phyloP scores from a whole-genome alignment of 2,113 vertebrate genomes.

The Danionella cerebrum region DNA sequence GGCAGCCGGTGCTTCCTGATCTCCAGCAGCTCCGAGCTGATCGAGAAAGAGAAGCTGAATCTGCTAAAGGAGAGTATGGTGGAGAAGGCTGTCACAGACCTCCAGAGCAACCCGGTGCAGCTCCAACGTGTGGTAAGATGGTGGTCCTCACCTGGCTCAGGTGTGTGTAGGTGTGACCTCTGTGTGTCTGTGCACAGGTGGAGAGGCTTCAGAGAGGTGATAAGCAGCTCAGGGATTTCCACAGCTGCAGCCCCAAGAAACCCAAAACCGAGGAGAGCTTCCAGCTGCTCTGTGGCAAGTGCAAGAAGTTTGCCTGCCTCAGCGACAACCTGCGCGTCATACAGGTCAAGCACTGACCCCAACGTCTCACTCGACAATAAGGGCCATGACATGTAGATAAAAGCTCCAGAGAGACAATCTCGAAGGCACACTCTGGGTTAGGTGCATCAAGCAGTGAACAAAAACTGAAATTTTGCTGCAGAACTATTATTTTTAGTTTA shows the following conservation, averaged over 20 bases:
- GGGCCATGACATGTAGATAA: too few species aligned
- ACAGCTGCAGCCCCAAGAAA: neutral
- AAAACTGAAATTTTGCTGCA: too few species aligned
- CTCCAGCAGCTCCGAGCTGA: constrained; percentile 37
- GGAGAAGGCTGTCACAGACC: constrained; percentile 29
- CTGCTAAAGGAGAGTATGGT: constrained; percentile 39
- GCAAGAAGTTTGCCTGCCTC: constrained; percentile 33
- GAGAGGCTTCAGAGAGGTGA: constrained; percentile 30
- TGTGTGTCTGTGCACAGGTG: constrained; percentile 36
- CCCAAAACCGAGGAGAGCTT: constrained; percentile 18
- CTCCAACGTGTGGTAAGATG: constrained; percentile 24
- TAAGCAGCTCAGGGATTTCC: neutral
- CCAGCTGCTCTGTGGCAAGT: constrained; percentile 41
- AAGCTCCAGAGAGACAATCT: too few species aligned
- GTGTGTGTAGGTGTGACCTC: neutral
- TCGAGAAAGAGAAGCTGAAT: constrained; percentile 43
- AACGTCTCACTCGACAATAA: too few species aligned
- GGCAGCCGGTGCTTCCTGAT: constrained; percentile 47
- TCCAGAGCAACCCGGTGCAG: constrained; percentile 20
- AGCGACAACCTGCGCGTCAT: constrained; percentile 36
- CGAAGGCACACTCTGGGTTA: too few species aligned
- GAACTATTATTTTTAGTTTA: too few species aligned
- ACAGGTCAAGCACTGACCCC: too few species aligned
- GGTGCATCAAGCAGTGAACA: too few species aligned
- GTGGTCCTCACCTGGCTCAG: too few species aligned